Conservation (phyloP, 2,888 invertebrate genomes). For the Hydrotaea cyrtoneurina region DNA sequence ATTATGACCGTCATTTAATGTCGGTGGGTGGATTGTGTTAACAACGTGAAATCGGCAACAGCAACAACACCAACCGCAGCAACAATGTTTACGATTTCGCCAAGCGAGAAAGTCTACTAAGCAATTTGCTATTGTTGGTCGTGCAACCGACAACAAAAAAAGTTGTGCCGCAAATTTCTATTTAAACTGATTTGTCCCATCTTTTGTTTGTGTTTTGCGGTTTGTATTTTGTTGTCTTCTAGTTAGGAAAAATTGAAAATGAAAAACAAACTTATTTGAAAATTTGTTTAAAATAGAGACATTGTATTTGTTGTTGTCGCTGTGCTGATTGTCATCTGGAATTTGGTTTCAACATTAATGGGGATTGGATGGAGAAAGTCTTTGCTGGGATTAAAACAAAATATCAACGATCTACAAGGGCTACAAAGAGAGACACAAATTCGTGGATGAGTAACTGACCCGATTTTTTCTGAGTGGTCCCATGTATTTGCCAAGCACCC, state of each 20-base stretch:
- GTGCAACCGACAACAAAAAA: neutral
- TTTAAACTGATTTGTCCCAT: neutral
- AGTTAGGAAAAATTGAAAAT: neutral
- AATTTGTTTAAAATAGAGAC: neutral
- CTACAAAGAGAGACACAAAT: too few species aligned
- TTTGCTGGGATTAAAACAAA: too few species aligned
- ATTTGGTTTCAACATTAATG: neutral
- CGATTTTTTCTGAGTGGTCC: too few species aligned
- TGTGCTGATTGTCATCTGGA: neutral
- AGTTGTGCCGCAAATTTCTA: neutral
- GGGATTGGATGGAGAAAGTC: too few species aligned
- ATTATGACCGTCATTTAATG: slow-evolving; percentile 52
- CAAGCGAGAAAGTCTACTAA: slow-evolving; percentile 7
- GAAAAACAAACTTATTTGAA: neutral
- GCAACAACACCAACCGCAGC: slow-evolving; percentile 19
- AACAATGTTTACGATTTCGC: slow-evolving; percentile 8
- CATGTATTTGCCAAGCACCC: too few species aligned
- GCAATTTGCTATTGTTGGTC: neutral
- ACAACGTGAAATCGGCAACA: slow-evolving; percentile 19
- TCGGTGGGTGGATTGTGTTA: slow-evolving; percentile 32
- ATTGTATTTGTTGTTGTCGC: neutral
- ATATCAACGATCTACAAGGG: too few species aligned
- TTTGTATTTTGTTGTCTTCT: neutral
- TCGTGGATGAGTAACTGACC: too few species aligned
- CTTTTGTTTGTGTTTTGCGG: neutral